Conservation (phyloP, 2,797 vertebrate species). For the Serranus cabrilla region DNA sequence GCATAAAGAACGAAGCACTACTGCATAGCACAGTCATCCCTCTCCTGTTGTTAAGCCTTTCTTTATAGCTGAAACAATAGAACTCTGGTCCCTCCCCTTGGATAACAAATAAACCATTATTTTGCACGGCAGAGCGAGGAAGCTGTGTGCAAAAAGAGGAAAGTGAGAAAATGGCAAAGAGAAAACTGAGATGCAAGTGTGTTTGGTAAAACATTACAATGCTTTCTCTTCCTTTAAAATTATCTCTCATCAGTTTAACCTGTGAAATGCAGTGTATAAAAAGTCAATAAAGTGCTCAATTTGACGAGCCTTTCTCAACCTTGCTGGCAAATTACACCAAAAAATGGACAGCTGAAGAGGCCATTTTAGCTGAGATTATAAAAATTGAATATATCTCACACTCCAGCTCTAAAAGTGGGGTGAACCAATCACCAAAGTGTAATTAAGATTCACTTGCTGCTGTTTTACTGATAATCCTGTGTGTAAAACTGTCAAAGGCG, state of each 20-base stretch:
- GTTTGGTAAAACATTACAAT: conserved; percentile 16
- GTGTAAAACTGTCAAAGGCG: conserved; percentile 73
- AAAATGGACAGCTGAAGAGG: conserved; percentile 38
- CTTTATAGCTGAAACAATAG: conserved; percentile 80
- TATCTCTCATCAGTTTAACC: not conserved
- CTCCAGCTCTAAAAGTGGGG: conserved; percentile 45
- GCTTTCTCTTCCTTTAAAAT: not conserved
- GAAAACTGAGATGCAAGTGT: conserved; percentile 10
- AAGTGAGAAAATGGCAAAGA: conserved; percentile 22
- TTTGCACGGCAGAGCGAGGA: conserved; percentile 53
- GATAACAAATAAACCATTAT: conserved; percentile 81
- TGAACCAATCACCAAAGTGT: conserved; percentile 71
- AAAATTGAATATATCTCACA: conserved; percentile 63
- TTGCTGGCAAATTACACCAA: conserved; percentile 36
- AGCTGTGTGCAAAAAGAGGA: conserved; percentile 40
- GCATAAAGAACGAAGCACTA: conserved; percentile 75
- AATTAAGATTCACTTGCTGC: conserved; percentile 80
- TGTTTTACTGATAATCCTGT: conserved; percentile 77
- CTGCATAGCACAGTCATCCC: conserved; percentile 72
- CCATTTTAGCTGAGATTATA: conserved; percentile 51
- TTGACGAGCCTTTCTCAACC: conserved; percentile 36
- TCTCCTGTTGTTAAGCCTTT: conserved; percentile 82
- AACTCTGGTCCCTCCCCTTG: conserved; percentile 61
- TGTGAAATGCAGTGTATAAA: not conserved
- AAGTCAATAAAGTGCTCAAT: conserved; percentile 33